These are phyloP conservation scores for Platygyra sinensis DNA, from an alignment of 64 coral and sea anemone genomes.

Conservation along the genomic window DNA sequence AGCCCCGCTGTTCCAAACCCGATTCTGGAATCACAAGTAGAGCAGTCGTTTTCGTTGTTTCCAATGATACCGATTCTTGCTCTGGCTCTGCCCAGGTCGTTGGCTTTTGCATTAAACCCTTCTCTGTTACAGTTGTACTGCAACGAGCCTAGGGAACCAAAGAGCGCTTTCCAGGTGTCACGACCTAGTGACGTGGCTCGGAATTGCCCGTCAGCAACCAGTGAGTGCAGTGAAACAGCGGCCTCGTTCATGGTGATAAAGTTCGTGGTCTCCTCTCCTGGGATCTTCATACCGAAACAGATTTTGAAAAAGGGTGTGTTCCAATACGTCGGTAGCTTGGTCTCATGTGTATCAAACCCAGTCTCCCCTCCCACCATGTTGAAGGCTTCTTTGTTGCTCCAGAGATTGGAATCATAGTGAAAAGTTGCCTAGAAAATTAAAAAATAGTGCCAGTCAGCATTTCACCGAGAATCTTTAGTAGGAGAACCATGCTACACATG, in stretches of 20 bases:
- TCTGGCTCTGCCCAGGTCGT: neutral
- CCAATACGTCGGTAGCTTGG: conserved; percentile 53
- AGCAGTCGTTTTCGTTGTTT: conserved; percentile 30
- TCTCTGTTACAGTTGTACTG: conserved; percentile 24
- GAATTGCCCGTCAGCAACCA: conserved; percentile 30
- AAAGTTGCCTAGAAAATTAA: conserved; percentile 34
- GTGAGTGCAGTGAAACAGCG: neutral
- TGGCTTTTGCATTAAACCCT: conserved; percentile 6
- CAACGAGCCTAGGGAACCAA: neutral
- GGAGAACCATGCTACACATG: neutral
- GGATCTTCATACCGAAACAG: conserved; percentile 43
- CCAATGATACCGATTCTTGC: conserved; percentile 23
- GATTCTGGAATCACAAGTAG: neutral
- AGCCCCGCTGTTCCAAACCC: conserved; percentile 6
- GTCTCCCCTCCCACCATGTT: neutral
- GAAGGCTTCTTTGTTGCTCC: conserved; percentile 28
- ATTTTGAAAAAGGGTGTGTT: conserved; percentile 27
- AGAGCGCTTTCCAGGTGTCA: conserved; percentile 14
- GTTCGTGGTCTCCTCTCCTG: neutral
- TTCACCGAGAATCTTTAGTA: neutral
- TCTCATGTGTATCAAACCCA: conserved; percentile 38
- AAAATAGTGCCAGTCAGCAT: neutral
- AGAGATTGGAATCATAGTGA: conserved; percentile 33
- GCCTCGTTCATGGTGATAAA: neutral
- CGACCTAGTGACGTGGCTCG: conserved; percentile 4